Evolutionary conservation across 2,797 vertebrate species (phyloP), one percentile per base, ranked within the genome.

Genomic region (Ataeniobius toweri): DNA sequence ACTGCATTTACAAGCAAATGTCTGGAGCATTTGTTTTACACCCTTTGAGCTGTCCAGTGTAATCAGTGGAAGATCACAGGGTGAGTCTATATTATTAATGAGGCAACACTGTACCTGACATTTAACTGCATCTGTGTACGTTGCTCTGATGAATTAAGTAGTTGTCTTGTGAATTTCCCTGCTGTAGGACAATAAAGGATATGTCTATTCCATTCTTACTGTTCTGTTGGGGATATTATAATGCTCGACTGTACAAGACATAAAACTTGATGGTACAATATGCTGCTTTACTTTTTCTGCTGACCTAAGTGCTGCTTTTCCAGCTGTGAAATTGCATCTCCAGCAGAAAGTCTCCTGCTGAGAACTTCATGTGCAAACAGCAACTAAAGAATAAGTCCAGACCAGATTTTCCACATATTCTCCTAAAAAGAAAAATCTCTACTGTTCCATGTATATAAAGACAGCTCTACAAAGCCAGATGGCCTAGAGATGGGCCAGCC

Each of bases 401-500:
- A 63, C 44, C 24, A 65, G 26, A 61, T 31, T 36, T 75, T 75
- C 41, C 73, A 75, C 73, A 63, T 63, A 36, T 31, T 63, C 44
- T 63, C 58, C 44, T 36, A 26, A 75, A 75, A 50, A 50, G 10
- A 44, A 75, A 74, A 50, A 50, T 12, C 6, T 63, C 9, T 24
- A 14, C 46, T 65, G 13, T 63, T 63, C 44, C 58, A 51, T n/a
- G 41, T 50, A 20, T 7, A 20, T 20, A 9, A 36, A 36, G 46
- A 50, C 10, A 6, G 12, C 39, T 75, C 46, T 31, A 7, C 58
- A 75, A 75, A 50, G 41, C 44, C 73, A 75, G 58, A 36, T 63
- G 59, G 73, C 18, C 58, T 50, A 44, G 58, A 75, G 58, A 14
- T 16, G 73, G 48, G 58, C 58, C 58, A 75, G 58, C 28, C 28